A percentile compares a stretch with the other conserved stretches of the same genome.
These are phyloP conservation scores for Alca torda DNA, from an alignment of 2,797 vertebrate genomes.

Conservation along the genomic window DNA sequence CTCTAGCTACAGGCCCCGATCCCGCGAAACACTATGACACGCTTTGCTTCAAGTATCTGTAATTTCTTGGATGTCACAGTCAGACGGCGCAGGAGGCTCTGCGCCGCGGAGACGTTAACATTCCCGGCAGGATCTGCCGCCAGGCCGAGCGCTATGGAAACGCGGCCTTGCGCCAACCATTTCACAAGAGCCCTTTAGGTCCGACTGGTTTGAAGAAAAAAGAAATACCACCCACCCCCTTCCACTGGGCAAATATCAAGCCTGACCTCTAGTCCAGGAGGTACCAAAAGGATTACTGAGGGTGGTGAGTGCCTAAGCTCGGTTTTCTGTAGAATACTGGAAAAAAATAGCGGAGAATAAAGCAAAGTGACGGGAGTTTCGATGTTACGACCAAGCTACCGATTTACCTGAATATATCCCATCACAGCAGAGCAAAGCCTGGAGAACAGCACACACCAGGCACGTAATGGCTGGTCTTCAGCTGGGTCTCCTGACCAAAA, in stretches of 20 bases:
- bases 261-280: not conserved
- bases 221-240: not conserved
- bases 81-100: not conserved
- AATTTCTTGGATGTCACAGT: not conserved
- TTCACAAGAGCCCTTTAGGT: conserved; percentile 35
- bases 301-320: not conserved
- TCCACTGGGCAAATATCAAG: not conserved
- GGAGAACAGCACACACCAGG: not conserved
- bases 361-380: not conserved
- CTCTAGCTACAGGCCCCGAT: not conserved
- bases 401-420: not conserved
- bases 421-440: not conserved
- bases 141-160: conserved; percentile 39
- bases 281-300: not conserved
- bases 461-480: not conserved
- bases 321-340: not conserved
- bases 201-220: not conserved
- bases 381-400: not conserved
- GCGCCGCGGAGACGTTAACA: conserved; percentile 34
- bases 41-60: not conserved
- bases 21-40: not conserved
- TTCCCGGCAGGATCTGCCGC: conserved; percentile 21
- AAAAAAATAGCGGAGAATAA: not conserved
- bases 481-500: not conserved
- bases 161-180: not conserved